Evolutionary conservation across 2,797 vertebrate genomes (phyloP).

Genomic region (Alcedo quadribrachys): DNA sequence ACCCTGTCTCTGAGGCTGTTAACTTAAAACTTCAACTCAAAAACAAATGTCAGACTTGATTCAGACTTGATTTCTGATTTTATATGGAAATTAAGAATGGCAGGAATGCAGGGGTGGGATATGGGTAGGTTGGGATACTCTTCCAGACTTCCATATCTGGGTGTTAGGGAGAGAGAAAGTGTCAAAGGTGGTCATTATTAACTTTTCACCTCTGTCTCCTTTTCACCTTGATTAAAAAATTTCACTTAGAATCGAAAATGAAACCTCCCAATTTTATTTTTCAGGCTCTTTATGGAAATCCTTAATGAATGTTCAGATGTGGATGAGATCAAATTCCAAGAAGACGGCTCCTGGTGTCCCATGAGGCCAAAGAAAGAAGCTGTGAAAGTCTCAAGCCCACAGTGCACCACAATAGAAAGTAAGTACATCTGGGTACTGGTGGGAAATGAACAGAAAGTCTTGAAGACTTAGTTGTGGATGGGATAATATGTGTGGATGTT

Average conservation of each 20-base stretch:
- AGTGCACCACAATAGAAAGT: constrained; percentile 90
- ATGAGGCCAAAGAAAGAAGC: constrained; percentile 97
- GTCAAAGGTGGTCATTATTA: background rate
- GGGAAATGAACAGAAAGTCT: background rate
- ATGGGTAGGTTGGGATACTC: background rate
- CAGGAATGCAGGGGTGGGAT: background rate
- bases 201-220: background rate
- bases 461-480: background rate
- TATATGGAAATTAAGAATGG: background rate
- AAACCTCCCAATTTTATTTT: constrained; percentile 6
- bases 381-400: constrained; percentile 86
- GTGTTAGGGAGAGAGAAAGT: background rate
- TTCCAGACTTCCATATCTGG: background rate
- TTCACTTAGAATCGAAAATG: background rate
- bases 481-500: background rate
- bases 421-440: constrained; percentile 47
- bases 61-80: background rate
- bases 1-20: background rate
- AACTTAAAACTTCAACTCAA: background rate
- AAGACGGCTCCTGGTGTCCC: constrained; percentile 96
- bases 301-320: constrained; percentile 95
- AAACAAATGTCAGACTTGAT: background rate
- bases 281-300: constrained; percentile 96
- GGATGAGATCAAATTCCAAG: constrained; percentile 97
- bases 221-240: background rate